Evolutionary conservation across 1,140 invertebrate species (phyloP).

Genomic region (Hetaerina americana): DNA sequence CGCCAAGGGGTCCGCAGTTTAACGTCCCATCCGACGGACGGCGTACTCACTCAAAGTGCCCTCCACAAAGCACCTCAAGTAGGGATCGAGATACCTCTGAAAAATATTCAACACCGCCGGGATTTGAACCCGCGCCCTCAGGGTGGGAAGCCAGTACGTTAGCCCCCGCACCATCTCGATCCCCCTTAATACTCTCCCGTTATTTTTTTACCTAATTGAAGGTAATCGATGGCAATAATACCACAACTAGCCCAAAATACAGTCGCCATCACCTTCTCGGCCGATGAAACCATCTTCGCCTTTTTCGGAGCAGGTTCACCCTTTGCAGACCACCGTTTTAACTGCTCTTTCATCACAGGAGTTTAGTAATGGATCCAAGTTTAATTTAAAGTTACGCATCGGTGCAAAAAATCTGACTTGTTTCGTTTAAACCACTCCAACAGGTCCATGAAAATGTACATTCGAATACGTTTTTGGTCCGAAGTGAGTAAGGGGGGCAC

Average conservation of each 20-base stretch:
- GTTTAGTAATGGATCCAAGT: neutral
- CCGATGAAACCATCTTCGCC: conserved; percentile 17
- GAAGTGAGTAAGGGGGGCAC: too few species aligned
- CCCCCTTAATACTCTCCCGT: conserved; percentile 20
- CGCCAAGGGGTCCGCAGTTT: too few species aligned
- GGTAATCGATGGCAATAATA: conserved; percentile 30
- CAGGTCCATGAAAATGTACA: too few species aligned
- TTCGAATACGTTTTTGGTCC: too few species aligned
- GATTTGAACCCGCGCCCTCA: too few species aligned
- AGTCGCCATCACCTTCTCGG: conserved; percentile 23
- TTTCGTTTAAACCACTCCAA: neutral
- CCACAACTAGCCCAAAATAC: conserved; percentile 26
- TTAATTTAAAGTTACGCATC: neutral
- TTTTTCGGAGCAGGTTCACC: conserved; percentile 10
- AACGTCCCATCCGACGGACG: too few species aligned
- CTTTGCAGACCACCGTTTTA: conserved; percentile 8
- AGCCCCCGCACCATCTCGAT: too few species aligned
- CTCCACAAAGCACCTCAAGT: too few species aligned
- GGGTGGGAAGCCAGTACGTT: too few species aligned
- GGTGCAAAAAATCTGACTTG: conserved; percentile 3
- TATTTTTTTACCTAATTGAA: conserved; percentile 31
- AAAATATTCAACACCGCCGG: too few species aligned
- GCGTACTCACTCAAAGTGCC: too few species aligned
- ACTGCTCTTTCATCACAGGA: conserved; percentile 10
- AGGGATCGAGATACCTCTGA: too few species aligned